Conservation (phyloP, 2,113 vertebrate species). For the Acrocephalus kingi region DNA sequence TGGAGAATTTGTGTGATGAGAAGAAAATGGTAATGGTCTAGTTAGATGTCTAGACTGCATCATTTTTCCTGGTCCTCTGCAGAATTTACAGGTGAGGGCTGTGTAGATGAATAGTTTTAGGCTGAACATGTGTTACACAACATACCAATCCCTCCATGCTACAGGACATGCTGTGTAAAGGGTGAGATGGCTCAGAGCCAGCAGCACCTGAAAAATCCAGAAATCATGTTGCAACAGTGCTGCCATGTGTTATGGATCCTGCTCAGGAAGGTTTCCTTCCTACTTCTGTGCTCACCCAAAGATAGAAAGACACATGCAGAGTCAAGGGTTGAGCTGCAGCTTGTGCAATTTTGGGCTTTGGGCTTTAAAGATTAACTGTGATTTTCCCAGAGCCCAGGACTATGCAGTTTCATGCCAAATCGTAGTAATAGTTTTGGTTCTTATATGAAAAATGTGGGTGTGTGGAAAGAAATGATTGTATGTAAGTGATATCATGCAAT, state of each 20-base stretch:
- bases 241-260: neutral
- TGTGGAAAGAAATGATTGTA: neutral
- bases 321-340: neutral
- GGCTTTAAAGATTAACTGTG: neutral
- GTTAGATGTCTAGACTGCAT: neutral
- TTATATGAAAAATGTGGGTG: neutral
- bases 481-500: neutral
- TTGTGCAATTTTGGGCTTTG: neutral
- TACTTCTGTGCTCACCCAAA: neutral
- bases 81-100: neutral
- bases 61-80: neutral
- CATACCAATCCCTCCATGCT: rapidly evolving
- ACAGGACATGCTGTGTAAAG: rapidly evolving
- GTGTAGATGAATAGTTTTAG: neutral
- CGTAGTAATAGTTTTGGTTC: neutral
- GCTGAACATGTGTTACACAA: neutral
- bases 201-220: neutral
- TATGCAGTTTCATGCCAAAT: neutral
- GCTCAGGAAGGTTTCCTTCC: neutral
- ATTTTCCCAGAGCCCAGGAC: neutral
- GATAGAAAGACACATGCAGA: neutral
- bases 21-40: constrained; percentile 8
- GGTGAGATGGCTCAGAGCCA: neutral
- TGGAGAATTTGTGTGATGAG: neutral
- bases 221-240: neutral